These are phyloP conservation scores for Enteromius afrohamiltoni DNA, from an alignment of 2,797 vertebrate species.

Conservation along the genomic window DNA sequence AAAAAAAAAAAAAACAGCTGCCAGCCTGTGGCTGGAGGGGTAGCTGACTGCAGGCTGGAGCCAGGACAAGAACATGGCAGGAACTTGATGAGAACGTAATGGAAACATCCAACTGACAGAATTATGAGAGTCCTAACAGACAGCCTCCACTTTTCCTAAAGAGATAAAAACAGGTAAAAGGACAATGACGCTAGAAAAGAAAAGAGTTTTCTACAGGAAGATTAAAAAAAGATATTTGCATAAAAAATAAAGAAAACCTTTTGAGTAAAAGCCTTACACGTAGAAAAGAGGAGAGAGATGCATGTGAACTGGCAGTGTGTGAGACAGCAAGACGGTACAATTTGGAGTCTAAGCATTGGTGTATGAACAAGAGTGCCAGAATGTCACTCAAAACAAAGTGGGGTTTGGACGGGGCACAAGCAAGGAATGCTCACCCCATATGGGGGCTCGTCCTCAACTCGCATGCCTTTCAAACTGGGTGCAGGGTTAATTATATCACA, in stretches of 20 bases:
- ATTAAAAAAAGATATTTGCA: background rate
- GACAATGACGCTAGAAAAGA: conserved; percentile 71
- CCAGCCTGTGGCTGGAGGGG: conserved; percentile 65
- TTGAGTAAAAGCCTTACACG: background rate
- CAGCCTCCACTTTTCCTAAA: conserved; percentile 76
- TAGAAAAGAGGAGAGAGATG: conserved; percentile 65
- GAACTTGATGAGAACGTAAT: conserved; percentile 63
- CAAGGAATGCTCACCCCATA: conserved; percentile 68
- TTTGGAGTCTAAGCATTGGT: conserved; percentile 79
- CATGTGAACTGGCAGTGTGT: conserved; percentile 51
- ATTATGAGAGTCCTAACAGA: conserved; percentile 71
- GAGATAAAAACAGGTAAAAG: conserved; percentile 84
- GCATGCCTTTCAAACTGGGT: conserved; percentile 58
- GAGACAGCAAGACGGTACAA: conserved; percentile 63
- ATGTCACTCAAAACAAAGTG: conserved; percentile 85
- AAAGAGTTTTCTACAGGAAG: background rate
- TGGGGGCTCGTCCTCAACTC: conserved; percentile 59
- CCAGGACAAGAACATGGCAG: conserved; percentile 51
- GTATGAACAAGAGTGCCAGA: conserved; percentile 76
- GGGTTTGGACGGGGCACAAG: conserved; percentile 78
- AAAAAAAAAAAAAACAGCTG: conserved; percentile 67
- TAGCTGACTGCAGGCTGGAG: conserved; percentile 59
- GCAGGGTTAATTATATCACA: conserved; percentile 63
- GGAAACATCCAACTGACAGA: conserved; percentile 80
- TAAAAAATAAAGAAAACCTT: background rate